phyloP scores from a whole-genome alignment of 2,797 vertebrate genomes.

The Vespertilio murinus region DNA sequence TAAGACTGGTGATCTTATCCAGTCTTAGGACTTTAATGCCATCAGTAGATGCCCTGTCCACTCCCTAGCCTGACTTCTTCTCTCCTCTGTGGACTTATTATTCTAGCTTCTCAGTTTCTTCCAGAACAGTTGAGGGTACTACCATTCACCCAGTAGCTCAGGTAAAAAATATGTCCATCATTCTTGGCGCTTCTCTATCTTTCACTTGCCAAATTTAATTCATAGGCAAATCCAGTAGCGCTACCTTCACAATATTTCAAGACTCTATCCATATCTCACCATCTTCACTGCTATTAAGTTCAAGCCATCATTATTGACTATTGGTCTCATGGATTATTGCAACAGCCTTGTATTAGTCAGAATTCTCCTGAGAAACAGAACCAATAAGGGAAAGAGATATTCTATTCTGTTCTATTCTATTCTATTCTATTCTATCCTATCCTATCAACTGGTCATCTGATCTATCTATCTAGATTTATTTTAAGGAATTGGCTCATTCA shows the following conservation, averaged over 20 bases:
- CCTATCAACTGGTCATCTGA: background rate
- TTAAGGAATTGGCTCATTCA: background rate
- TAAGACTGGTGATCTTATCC: background rate
- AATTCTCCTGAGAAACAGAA: constrained; percentile 37
- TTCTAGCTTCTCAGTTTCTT: background rate
- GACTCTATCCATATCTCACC: background rate
- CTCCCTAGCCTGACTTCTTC: background rate
- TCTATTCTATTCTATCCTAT: background rate
- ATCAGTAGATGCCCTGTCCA: rapidly evolving
- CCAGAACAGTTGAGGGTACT: rapidly evolving
- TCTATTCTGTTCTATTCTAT: background rate
- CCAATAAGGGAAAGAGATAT: background rate
- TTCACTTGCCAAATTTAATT: background rate
- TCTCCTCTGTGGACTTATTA: background rate
- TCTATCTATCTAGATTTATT: background rate
- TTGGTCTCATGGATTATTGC: background rate
- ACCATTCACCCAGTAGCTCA: background rate
- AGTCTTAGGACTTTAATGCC: background rate
- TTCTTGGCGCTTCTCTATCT: background rate
- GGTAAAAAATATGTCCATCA: background rate
- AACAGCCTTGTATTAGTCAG: background rate
- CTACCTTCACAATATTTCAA: background rate
- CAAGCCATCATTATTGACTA: background rate
- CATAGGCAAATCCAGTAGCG: background rate
- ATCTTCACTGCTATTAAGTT: background rate